Base-by-base conservation (phyloP, 1,140 invertebrate genomes). In the Neomicropteryx cornuta region DNA sequence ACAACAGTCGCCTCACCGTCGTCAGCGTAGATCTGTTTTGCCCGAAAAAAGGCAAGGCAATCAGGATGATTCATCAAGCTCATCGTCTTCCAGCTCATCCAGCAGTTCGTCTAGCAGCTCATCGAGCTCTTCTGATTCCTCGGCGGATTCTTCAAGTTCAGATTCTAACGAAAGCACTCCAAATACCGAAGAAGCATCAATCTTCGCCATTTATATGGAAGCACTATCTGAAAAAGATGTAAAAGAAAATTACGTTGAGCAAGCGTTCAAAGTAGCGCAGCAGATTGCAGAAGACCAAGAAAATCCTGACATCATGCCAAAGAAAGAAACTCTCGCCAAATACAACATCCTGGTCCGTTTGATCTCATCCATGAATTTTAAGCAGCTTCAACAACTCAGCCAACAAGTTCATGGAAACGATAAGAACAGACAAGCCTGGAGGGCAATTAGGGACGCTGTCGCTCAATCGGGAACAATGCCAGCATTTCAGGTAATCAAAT, bases 381-480 rank as follows among this genome's bases (percentile, higher is more conserved):
- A 75, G 16, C 70, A 79, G 49, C 55, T 78, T 1, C 48, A 58
- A 42, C 51, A 69, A 46, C 56, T 53, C 14, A 60, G 60, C 37
- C 50, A 46, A 16, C 70, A 77, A 53, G 56, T 55, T 14, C 55
- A 52, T 21, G 56, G 57, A 24, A 48, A 51, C 3, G 55, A 56
- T n/a, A 63, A 56, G 27, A 60, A 59, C 39, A 47, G 33, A 3
- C 32, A 48, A 13, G 56, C 64, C 40, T 75, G 75, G 73, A 58
- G 52, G 43, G 60, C 72, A 8, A 77, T 68, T 55, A 70, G 73
- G 29, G 77, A 81, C 47, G 73, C 74, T 19, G 62, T 82, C 3
- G 58, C 70, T 6, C 67, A 77, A 55, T 62, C 71, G 21, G 81
- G 80, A 38, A 82, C 77, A 10, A 65, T 70, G 23, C 77, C 81